A percentile compares a stretch with the other conserved stretches of the same genome.
Evolutionary conservation across 64 coral and sea anemone species (phyloP).

Genomic region (Montipora sp.): DNA sequence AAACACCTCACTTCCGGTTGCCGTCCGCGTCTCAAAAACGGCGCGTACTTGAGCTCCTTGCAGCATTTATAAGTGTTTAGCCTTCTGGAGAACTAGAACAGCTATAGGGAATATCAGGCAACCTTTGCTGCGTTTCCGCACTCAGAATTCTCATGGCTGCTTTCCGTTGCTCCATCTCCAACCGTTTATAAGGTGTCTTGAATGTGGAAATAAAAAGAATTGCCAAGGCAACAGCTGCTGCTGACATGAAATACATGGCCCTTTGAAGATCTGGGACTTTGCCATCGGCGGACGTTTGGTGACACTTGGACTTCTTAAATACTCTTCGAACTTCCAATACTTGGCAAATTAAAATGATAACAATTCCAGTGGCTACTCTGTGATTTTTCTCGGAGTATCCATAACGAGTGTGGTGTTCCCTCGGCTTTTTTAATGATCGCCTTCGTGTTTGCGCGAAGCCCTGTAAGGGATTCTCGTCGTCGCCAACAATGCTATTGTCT

Average conservation of each 20-base stretch:
- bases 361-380: constrained; percentile 26
- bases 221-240: constrained; percentile 52
- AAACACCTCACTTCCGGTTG: too few relatives aligned
- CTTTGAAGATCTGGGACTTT: constrained; percentile 56
- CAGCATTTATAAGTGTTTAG: background rate
- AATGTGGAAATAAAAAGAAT: constrained; percentile 59
- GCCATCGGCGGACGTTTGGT: constrained; percentile 10
- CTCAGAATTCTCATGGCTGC: constrained; percentile 9
- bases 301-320: background rate
- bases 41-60: too few relatives aligned
- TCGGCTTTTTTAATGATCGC: too few relatives aligned
- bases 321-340: constrained; percentile 19
- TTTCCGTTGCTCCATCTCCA: constrained; percentile 47
- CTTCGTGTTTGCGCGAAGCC: too few relatives aligned
- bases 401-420: too few relatives aligned
- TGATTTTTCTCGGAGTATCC: too few relatives aligned
- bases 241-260: constrained; percentile 58
- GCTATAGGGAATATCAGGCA: background rate
- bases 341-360: constrained; percentile 63
- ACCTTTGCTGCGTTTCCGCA: background rate
- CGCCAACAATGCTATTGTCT: too few relatives aligned
- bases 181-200: constrained; percentile 52
- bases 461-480: too few relatives aligned
- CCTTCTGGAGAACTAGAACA: background rate
- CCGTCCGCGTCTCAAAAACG: too few relatives aligned